Evolutionary conservation across 2,113 vertebrate genomes (phyloP).

Genomic region (Alaudala cheleensis): DNA sequence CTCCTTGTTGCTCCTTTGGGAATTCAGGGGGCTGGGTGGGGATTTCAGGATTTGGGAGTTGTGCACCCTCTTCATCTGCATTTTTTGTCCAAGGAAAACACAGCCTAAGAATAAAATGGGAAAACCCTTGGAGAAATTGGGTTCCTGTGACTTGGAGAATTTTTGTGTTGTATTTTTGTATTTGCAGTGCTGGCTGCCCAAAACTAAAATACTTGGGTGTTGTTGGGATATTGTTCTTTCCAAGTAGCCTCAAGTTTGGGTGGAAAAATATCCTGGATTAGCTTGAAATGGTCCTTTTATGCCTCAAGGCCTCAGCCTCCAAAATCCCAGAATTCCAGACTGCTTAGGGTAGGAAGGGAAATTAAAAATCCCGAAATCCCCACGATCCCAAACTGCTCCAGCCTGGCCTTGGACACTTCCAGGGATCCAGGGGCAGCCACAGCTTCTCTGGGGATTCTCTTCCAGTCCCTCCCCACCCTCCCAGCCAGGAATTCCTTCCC

Average conservation of each 20-base stretch:
- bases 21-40: not conserved
- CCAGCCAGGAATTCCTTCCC: not conserved
- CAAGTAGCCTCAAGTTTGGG: too few species aligned
- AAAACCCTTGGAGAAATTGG: not conserved
- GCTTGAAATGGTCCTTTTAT: not conserved
- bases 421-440: not conserved
- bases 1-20: not conserved
- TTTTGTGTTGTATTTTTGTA: not conserved
- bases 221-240: not conserved
- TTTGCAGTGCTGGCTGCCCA: not conserved
- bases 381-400: not conserved
- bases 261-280: not conserved
- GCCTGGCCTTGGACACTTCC: fast-evolving
- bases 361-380: not conserved
- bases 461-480: not conserved
- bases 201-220: not conserved
- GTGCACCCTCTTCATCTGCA: not conserved
- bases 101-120: fast-evolving
- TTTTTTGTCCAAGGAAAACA: not conserved
- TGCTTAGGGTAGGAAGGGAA: not conserved
- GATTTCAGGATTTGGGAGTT: not conserved
- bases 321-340: not conserved
- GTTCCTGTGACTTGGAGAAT: not conserved
- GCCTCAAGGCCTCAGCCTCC: not conserved
- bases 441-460: not conserved